Conservation (phyloP, 2,797 vertebrate species). For the Siniperca undulata region DNA sequence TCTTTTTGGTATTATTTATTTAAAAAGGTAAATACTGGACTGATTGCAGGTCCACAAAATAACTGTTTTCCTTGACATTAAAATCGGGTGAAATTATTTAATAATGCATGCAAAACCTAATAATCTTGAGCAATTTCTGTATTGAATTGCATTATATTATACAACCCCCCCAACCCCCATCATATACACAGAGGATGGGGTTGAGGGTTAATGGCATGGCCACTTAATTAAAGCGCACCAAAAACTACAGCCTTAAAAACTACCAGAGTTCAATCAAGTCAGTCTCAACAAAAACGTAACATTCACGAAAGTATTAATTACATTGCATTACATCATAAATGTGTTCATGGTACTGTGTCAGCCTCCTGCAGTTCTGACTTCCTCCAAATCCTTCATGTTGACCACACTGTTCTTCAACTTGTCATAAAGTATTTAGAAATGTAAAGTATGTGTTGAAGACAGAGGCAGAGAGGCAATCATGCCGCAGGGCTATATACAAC, state of each 20-base stretch:
- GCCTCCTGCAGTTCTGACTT: background rate
- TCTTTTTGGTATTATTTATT: background rate
- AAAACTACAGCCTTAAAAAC: background rate
- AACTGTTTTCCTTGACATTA: background rate
- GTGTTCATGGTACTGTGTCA: background rate
- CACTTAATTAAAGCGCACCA: background rate
- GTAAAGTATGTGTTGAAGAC: constrained; percentile 9
- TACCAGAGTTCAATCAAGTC: background rate
- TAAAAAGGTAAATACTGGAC: background rate
- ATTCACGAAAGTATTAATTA: background rate
- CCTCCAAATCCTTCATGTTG: background rate
- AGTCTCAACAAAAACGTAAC: background rate
- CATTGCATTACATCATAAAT: background rate
- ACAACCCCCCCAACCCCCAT: background rate
- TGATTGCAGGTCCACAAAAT: background rate
- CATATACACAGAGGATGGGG: background rate
- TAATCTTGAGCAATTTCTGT: background rate
- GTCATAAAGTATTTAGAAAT: background rate
- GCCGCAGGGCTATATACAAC: constrained; percentile 22
- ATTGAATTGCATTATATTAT: background rate
- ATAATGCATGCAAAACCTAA: background rate
- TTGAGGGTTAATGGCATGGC: background rate
- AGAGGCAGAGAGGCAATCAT: constrained; percentile 1
- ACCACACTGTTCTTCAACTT: background rate
- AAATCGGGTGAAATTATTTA: background rate